These are phyloP conservation scores for Lasioglossum albipes DNA, from an alignment of 1,140 invertebrate species.

Conservation along the genomic window DNA sequence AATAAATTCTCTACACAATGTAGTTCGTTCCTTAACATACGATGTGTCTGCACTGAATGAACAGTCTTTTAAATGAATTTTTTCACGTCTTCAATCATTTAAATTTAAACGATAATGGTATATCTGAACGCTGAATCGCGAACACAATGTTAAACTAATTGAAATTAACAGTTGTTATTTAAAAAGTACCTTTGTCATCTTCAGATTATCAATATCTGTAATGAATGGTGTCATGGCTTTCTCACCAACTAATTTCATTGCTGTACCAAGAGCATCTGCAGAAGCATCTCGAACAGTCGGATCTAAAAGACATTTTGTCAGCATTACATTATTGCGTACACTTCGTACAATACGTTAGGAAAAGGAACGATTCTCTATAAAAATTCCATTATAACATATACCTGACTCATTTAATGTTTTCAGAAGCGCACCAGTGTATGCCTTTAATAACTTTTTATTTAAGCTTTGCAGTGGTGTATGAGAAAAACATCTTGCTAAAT, in stretches of 20 bases:
- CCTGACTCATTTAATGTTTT: conserved; percentile 93
- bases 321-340: background rate
- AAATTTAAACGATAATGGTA: no score
- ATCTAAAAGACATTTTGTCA: conserved; percentile 79
- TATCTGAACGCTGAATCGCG: no score
- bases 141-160: background rate
- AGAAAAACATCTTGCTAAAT: conserved; percentile 91
- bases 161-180: background rate
- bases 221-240: conserved; percentile 93
- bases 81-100: no score
- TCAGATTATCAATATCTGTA: conserved; percentile 92
- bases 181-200: conserved; percentile 90
- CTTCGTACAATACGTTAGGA: conserved; percentile 10
- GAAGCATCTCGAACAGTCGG: conserved; percentile 91
- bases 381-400: conserved; percentile 67
- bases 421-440: conserved; percentile 88
- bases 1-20: background rate
- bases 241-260: conserved; percentile 96
- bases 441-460: conserved; percentile 96
- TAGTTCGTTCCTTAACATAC: background rate
- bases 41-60: no score
- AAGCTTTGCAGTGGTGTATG: conserved; percentile 89
- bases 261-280: conserved; percentile 95
- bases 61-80: no score
- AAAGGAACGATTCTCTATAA: conserved; percentile 6